Conservation (phyloP, 2,888 invertebrate genomes). For the Eledone cirrhosa region DNA sequence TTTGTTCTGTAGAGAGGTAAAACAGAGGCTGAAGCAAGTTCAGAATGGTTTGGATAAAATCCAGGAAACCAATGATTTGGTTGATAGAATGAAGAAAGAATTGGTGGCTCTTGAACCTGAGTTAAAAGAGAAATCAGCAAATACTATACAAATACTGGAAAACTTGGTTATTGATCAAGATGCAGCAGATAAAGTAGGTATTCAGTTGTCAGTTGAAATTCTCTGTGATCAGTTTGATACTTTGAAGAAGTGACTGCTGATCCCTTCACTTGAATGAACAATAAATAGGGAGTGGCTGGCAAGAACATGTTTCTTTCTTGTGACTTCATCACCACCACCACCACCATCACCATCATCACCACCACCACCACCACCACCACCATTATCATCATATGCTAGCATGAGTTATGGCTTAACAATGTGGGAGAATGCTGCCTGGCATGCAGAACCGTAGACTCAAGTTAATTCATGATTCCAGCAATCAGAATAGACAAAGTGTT, state of each 20-base stretch:
- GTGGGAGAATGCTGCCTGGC: no score
- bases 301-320: no score
- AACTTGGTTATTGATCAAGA: conserved; percentile 81
- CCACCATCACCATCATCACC: no score
- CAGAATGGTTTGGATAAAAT: conserved; percentile 74
- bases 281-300: no score
- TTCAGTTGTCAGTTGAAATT: background rate
- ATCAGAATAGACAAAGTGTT: no score
- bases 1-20: conserved; percentile 54
- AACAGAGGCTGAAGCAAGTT: conserved; percentile 61
- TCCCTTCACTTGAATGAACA: background rate
- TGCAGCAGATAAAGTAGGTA: conserved; percentile 77
- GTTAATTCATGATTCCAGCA: no score
- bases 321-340: no score
- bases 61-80: conserved; percentile 81
- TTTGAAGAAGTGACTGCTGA: background rate
- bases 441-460: no score
- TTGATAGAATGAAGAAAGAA: conserved; percentile 86
- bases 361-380: no score
- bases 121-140: conserved; percentile 80
- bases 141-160: conserved; percentile 79
- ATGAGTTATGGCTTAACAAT: no score
- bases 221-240: background rate
- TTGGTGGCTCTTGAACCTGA: conserved; percentile 83
- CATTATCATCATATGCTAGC: no score